Base-by-base conservation (phyloP, 2,888 invertebrate genomes). In the Anoncus sp. region DNA sequence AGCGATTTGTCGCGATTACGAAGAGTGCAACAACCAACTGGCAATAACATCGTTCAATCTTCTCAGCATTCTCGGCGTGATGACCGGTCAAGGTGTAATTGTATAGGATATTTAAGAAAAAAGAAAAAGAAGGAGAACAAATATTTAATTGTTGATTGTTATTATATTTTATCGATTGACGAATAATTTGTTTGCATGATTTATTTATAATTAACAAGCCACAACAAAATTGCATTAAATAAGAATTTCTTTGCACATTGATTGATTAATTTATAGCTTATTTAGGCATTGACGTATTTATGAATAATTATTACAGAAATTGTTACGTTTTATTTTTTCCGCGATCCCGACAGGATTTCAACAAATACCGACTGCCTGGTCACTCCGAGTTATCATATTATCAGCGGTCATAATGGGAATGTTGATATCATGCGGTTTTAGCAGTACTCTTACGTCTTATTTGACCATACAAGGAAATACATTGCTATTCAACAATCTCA, bases 361-460 rank as follows among this genome's bases (percentile, higher is more conserved):
- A 60, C 80, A 77, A 72, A 62, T 85, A 12, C 88, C 88, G 3
- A 73, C 53, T 4, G 83, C 83, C 12, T 86, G 85, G 86, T 86
- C 88, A 0, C 55, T 87, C 0, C 80, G 87, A 45, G 43, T 86
- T n/a, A 77, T 84, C 18, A 78, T 86, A 1, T 22, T 87, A 20
- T 83, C 86, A 1, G 81, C 82, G 7, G 65, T 86, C 18, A 70
- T 82, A 53, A 85, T 86, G 83, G 87, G 87, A 55, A 84, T 88
- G 81, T 60, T 87, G 22, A 73, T 88, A 47, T 82, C 84, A 0
- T 84, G 82, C 35, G 87, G 84, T 43, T 88, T 88, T 45, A 86
- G 82, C 75, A 88, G 87, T 24, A 85, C 85, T 31, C 81, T 92
- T 43, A 92, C 92, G 20, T 91, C 92, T 10, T 88, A 89, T 81